Percentiles rank a stretch among this genome's conserved stretches.
These are phyloP conservation scores for Timema cristinae DNA, from an alignment of 2,888 invertebrate genomes.

Conservation along the genomic window DNA sequence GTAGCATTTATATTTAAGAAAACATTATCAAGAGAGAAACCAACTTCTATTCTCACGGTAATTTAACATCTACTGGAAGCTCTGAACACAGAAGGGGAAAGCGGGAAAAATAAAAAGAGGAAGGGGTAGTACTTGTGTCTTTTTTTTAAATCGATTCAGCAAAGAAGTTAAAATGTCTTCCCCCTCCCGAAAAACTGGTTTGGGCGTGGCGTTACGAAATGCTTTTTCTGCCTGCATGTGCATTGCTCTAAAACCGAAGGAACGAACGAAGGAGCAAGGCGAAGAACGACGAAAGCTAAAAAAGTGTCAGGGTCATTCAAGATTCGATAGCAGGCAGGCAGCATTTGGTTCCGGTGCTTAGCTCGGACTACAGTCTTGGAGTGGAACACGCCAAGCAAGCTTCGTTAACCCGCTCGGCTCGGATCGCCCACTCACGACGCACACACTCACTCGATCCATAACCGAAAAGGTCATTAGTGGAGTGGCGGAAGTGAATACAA, in stretches of 20 bases:
- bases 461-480: constrained; percentile 26
- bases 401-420: too few species aligned
- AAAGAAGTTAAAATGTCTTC: constrained; percentile 17
- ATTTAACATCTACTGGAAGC: too few species aligned
- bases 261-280: constrained; percentile 4
- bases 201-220: constrained; percentile 28
- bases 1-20: too few species aligned
- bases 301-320: constrained; percentile 26
- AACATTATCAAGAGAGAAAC: too few species aligned
- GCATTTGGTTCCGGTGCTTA: constrained; percentile 5
- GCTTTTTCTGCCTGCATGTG: constrained; percentile 15
- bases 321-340: constrained; percentile 20
- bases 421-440: too few species aligned
- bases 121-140: constrained; percentile 9
- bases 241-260: constrained; percentile 7
- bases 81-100: too few species aligned
- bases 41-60: too few species aligned
- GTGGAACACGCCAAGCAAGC: background rate
- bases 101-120: background rate
- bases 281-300: background rate
- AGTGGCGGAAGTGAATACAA: constrained; percentile 22
- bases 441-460: constrained; percentile 19
- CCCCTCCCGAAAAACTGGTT: constrained; percentile 23
- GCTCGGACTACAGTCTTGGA: background rate
- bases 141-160: constrained; percentile 13